phyloP scores from a whole-genome alignment of 35 echinoderm and acorn worm genomes.

The Strongylocentrotus purpuratus region DNA sequence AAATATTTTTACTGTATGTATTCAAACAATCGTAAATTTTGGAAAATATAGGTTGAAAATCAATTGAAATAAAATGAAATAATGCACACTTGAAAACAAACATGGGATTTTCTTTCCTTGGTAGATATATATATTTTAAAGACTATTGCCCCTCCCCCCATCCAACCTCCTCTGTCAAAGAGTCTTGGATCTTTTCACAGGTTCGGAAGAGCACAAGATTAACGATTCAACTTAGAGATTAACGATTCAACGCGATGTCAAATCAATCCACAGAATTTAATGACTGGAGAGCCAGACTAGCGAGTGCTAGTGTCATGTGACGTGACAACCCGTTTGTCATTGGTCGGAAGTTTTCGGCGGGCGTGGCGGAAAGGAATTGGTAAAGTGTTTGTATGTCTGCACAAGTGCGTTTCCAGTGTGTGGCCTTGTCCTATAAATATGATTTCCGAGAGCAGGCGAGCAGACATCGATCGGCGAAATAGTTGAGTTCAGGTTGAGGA shows the following conservation, averaged over 20 bases:
- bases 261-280: not conserved
- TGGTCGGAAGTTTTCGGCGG: slow-evolving; percentile 41
- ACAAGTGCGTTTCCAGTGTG: slow-evolving; percentile 32
- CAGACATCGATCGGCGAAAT: not conserved
- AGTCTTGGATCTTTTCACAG: too few relatives aligned
- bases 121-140: too few relatives aligned
- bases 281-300: not conserved
- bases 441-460: not conserved
- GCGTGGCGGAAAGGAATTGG: slow-evolving; percentile 42
- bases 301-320: not conserved
- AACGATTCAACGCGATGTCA: too few relatives aligned
- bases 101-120: too few relatives aligned
- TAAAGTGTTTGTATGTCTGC: slow-evolving; percentile 44
- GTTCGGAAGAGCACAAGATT: too few relatives aligned
- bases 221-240: not conserved
- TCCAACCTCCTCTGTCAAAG: too few relatives aligned
- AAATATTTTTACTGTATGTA: too few relatives aligned
- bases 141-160: too few relatives aligned
- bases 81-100: too few relatives aligned
- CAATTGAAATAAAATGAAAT: too few relatives aligned
- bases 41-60: too few relatives aligned
- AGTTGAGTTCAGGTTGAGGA: not conserved
- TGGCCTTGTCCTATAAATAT: slow-evolving; percentile 18
- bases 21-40: too few relatives aligned
- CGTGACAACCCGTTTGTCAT: slow-evolving; percentile 35